These are phyloP conservation scores for Mesorhabditis belari DNA, from an alignment of 2,888 invertebrate genomes.

Conservation along the genomic window DNA sequence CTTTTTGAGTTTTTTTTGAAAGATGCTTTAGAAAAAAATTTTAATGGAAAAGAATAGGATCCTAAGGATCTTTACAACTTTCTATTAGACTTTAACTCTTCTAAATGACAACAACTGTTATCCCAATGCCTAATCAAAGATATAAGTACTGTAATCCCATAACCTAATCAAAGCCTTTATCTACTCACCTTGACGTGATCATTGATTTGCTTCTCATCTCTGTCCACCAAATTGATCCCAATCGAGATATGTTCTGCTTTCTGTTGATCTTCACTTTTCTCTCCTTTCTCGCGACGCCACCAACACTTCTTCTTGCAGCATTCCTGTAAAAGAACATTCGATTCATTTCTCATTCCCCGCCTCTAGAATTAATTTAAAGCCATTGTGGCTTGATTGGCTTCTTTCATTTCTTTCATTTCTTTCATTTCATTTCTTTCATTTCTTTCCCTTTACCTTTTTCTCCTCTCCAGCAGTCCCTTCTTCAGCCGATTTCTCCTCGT, in stretches of 20 bases:
- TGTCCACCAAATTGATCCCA: constrained; percentile 54
- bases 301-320: constrained; percentile 13
- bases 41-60: no score
- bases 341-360: constrained; percentile 10
- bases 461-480: constrained; percentile 12
- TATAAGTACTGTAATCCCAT: no score
- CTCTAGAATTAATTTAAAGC: background rate
- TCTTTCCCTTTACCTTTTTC: constrained; percentile 5
- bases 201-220: constrained; percentile 51
- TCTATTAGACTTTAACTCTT: no score
- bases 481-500: constrained; percentile 9
- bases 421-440: constrained; percentile 18
- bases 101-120: no score
- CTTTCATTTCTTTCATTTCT: no score
- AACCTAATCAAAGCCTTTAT: background rate
- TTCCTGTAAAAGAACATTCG: constrained; percentile 2
- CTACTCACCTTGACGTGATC: constrained; percentile 15
- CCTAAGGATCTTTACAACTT: no score
- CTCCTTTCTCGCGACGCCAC: constrained; percentile 23
- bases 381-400: no score
- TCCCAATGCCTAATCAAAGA: no score
- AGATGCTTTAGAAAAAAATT: no score
- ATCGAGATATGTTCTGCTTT: constrained; percentile 38
- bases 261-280: constrained; percentile 22
- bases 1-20: no score